phyloP scores from a whole-genome alignment of 2,113 vertebrate species.

The Canis aureus region DNA sequence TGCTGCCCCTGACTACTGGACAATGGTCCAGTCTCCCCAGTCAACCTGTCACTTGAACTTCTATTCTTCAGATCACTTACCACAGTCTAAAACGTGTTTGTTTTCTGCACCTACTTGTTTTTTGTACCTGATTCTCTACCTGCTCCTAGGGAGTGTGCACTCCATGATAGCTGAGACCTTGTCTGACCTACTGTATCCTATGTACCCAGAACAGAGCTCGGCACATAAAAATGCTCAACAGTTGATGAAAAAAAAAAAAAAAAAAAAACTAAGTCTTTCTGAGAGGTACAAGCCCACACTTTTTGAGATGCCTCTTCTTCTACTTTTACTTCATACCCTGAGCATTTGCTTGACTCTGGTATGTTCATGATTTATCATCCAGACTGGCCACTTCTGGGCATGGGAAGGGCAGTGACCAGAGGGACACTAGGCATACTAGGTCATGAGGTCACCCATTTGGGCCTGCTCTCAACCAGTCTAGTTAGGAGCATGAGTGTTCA shows the following conservation, averaged over 20 bases:
- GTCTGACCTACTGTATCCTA: neutral
- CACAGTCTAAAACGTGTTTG: neutral
- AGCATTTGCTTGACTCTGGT: neutral
- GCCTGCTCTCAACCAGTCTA: neutral
- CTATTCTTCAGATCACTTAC: neutral
- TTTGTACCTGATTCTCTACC: neutral
- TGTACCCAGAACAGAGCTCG: neutral
- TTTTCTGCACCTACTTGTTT: neutral
- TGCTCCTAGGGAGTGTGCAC: neutral
- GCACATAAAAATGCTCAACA: neutral
- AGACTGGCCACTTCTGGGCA: neutral
- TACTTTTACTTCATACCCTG: neutral
- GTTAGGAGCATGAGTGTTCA: neutral
- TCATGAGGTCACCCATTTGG: neutral
- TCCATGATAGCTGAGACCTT: neutral
- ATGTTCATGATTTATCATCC: neutral
- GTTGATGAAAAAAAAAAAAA: neutral
- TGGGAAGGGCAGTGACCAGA: neutral
- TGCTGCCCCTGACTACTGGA: neutral
- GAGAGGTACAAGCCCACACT: neutral
- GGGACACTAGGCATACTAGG: neutral
- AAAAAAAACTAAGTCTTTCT: neutral
- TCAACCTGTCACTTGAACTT: neutral
- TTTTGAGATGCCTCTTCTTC: neutral
- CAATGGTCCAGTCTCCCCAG: neutral